Base-by-base conservation (phyloP, 2,888 invertebrate genomes). In the Drosophila neotestacea region DNA sequence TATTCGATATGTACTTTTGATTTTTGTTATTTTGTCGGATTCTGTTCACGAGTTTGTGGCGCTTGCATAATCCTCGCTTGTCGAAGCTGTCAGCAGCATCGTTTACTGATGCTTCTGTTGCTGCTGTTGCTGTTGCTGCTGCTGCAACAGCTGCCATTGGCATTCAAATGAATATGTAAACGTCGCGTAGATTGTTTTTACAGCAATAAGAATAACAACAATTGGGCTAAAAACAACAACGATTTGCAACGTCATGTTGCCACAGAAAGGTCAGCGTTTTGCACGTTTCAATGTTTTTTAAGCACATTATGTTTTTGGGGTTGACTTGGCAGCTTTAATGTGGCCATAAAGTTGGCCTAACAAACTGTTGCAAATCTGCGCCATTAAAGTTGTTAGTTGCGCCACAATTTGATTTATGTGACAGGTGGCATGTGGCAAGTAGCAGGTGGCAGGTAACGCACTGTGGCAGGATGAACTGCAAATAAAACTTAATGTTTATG, bases 21-120 rank as follows among this genome's bases (percentile, higher is more conserved):
- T 66, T 72, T 70, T 75, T 66, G 11, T 36, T 56, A 13, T 36
- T 47, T 44, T 58, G 41, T 51, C 42, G 68, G 52, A 39, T 63
- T 64, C 65, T 69, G 55, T 63, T 59, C 55, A 55, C 61, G 63
- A 63, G 56, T 11, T 22, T 63, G 72, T 76, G 85, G 79, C 85
- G 85, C 81, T 85, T 85, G 88, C 88, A 85, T 88, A 88, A 83
- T 88, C 77, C 86, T 68, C 75, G 79, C 73, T 72, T 84, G 82
- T 84, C 82, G 80, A 77, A 85, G 64, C 87, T 82, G 85, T 82
- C 87, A 81, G 83, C 82, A 60, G 47, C 70, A 59, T 50, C 59
- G 71, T 56, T 67, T 39, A 54, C 44, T 69, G 62, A 56, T 39
- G 56, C 44, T 69, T 59, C 41, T 61, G 51, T 61, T 39, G 56